Evolutionary conservation across 1,140 invertebrate genomes (phyloP).

Genomic region (Orius insidiosus): DNA sequence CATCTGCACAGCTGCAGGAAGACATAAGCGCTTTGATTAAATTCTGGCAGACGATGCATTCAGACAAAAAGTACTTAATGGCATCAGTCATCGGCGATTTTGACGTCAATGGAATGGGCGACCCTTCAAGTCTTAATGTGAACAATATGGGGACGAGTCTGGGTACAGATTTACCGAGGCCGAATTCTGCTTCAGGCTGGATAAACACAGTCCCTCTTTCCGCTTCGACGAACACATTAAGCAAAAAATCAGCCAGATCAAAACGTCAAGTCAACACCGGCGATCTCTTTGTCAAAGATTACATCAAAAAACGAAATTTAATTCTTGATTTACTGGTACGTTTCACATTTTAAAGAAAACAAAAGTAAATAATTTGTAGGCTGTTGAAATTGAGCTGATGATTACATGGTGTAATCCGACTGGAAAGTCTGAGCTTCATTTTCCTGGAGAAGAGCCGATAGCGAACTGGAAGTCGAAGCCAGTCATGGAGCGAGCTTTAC

Average conservation of each 20-base stretch:
- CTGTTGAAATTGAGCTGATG: slow-evolving; percentile 85
- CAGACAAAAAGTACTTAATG: slow-evolving; percentile 92
- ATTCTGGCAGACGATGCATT: slow-evolving; percentile 92
- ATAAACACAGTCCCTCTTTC: slow-evolving; percentile 71
- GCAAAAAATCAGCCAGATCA: slow-evolving; percentile 47
- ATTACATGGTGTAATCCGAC: slow-evolving; percentile 92
- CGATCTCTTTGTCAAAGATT: slow-evolving; percentile 80
- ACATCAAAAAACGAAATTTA: slow-evolving; percentile 84
- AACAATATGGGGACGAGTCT: not conserved
- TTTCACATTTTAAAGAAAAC: slow-evolving; percentile 11
- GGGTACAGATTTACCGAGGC: slow-evolving; percentile 13
- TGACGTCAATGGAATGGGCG: slow-evolving; percentile 21
- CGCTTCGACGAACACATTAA: slow-evolving; percentile 50
- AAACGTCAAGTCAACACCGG: slow-evolving; percentile 42
- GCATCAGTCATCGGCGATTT: slow-evolving; percentile 46
- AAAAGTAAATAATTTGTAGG: slow-evolving; percentile 27
- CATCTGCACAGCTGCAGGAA: slow-evolving; percentile 55
- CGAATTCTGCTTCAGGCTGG: slow-evolving; percentile 43
- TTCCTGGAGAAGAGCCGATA: slow-evolving; percentile 65
- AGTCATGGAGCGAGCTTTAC: slow-evolving; percentile 62
- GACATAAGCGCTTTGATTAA: slow-evolving; percentile 80
- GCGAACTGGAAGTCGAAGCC: slow-evolving; percentile 65
- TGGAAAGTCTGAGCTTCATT: slow-evolving; percentile 44
- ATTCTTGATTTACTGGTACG: slow-evolving; percentile 71
- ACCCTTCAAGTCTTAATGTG: slow-evolving; percentile 1